These are phyloP conservation scores for Anhinga rufa DNA, from an alignment of 2,113 vertebrate genomes.

Conservation along the genomic window DNA sequence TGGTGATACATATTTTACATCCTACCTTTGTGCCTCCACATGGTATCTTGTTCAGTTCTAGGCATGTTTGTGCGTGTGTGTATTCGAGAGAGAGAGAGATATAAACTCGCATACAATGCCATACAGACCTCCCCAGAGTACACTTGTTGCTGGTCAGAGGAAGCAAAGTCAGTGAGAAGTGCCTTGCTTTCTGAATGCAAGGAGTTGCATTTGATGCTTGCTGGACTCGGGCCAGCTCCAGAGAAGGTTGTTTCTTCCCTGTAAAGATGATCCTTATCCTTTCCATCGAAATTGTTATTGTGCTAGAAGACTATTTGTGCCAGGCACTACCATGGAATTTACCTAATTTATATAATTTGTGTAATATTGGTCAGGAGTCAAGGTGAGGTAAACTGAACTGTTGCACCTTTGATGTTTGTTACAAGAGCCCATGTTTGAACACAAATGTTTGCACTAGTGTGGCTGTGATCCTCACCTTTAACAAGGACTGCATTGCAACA, in stretches of 20 bases:
- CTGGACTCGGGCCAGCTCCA: background rate
- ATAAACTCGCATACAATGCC: background rate
- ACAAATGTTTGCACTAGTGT: background rate
- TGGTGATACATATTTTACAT: background rate
- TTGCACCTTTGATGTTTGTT: background rate
- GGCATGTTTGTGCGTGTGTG: background rate
- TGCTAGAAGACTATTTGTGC: background rate
- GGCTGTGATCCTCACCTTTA: background rate
- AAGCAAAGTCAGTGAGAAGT: background rate
- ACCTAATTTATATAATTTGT: background rate
- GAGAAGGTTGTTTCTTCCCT: background rate
- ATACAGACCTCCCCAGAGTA: background rate
- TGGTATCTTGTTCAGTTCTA: background rate
- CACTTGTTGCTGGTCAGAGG: background rate
- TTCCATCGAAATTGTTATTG: background rate
- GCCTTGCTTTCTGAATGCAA: background rate
- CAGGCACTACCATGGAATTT: background rate
- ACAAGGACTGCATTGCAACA: background rate
- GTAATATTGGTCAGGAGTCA: background rate
- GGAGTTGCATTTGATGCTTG: background rate
- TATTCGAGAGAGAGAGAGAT: background rate
- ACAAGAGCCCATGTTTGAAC: background rate
- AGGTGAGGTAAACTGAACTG: background rate
- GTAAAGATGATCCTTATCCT: background rate
- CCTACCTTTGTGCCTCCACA: background rate